phyloP scores from a whole-genome alignment of 2,113 vertebrate species.

The Platysternon megacephalum region DNA sequence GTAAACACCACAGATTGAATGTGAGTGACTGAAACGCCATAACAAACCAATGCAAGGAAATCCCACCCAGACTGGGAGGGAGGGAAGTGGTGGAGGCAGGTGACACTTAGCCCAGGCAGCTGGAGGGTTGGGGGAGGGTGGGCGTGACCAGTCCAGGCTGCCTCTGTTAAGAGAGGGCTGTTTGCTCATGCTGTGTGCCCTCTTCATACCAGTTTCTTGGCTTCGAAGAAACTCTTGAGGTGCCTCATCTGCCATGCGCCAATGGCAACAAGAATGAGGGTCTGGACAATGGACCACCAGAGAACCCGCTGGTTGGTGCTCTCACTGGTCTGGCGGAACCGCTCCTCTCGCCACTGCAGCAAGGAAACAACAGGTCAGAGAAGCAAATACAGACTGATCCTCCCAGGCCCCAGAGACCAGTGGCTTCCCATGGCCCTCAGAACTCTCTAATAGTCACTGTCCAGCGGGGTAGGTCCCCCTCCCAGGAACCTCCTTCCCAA shows the following conservation, averaged over 20 bases:
- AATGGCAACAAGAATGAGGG: conserved; percentile 91
- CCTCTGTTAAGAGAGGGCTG: background rate
- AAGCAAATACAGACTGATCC: background rate
- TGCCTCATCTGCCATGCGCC: conserved; percentile 95
- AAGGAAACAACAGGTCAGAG: background rate
- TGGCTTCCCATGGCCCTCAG: background rate
- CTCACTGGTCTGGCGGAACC: conserved; percentile 92
- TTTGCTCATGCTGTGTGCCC: background rate
- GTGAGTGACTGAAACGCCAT: background rate
- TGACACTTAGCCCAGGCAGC: background rate
- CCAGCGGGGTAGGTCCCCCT: background rate
- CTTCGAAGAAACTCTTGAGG: conserved; percentile 95
- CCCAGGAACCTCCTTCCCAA: background rate
- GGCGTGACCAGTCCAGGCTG: background rate
- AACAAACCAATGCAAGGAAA: background rate
- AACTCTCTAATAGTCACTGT: background rate
- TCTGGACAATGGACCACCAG: conserved; percentile 95
- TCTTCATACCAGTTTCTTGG: conserved; percentile 91
- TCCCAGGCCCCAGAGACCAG: background rate
- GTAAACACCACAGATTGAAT: background rate
- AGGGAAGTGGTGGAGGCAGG: background rate
- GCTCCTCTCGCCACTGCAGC: conserved; percentile 89
- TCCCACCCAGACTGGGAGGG: background rate
- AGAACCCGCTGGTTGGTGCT: conserved; percentile 93
- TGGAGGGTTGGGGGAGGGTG: background rate